These are phyloP conservation scores for Anseranas semipalmata DNA, from an alignment of 2,113 vertebrate genomes.

Conservation along the genomic window DNA sequence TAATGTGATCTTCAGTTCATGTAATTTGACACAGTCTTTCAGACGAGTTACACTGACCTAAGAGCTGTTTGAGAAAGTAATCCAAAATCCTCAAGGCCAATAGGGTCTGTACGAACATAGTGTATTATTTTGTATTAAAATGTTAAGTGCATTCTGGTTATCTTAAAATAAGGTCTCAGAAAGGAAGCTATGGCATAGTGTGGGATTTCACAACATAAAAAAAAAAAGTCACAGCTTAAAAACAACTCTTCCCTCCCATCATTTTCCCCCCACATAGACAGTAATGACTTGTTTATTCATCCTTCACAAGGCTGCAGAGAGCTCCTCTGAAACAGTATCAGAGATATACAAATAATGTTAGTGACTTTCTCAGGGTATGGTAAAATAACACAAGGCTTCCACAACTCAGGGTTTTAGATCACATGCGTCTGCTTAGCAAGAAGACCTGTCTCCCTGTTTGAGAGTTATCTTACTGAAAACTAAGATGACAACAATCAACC, in stretches of 20 bases:
- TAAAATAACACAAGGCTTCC: neutral
- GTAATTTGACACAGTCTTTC: neutral
- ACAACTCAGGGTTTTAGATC: neutral
- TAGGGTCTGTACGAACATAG: neutral
- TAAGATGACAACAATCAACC: neutral
- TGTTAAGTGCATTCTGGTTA: neutral
- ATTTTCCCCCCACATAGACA: neutral
- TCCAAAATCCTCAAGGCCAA: neutral
- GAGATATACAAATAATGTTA: neutral
- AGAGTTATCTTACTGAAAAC: neutral
- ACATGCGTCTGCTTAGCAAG: neutral
- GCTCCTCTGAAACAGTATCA: neutral
- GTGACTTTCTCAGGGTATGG: neutral
- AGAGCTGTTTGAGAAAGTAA: neutral
- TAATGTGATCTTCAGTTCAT: neutral
- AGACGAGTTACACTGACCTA: slow-evolving; percentile 15
- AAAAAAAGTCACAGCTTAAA: neutral
- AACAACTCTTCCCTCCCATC: neutral
- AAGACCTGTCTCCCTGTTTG: neutral
- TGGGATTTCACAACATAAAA: neutral
- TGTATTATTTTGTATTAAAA: neutral
- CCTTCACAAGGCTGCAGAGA: neutral
- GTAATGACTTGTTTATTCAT: neutral
- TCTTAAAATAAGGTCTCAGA: neutral
- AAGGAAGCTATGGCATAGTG: neutral